phyloP scores from a whole-genome alignment of 2,113 vertebrate genomes.

The Corydoras sp. region DNA sequence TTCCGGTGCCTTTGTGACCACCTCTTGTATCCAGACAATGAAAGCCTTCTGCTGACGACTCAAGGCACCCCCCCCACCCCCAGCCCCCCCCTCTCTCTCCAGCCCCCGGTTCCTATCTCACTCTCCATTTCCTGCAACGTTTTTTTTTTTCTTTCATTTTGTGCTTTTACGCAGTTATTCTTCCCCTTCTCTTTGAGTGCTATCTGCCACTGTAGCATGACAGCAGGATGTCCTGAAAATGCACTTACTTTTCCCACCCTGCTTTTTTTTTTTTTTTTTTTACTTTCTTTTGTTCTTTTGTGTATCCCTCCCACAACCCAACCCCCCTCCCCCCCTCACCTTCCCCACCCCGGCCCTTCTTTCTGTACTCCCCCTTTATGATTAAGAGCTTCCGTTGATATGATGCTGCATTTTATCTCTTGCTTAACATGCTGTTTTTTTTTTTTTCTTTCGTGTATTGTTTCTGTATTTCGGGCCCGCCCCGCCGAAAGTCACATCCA shows the following conservation, averaged over 20 bases:
- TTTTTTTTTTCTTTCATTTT: slow-evolving; percentile 21
- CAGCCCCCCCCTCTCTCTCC: slow-evolving; percentile 32
- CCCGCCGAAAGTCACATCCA: slow-evolving; percentile 48
- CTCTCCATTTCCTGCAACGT: slow-evolving; percentile 8
- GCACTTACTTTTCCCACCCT: background rate
- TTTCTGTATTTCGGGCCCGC: slow-evolving; percentile 43
- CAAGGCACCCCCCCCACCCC: slow-evolving; percentile 44
- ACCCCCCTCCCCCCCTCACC: no score
- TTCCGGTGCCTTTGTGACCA: slow-evolving; percentile 79
- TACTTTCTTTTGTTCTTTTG: slow-evolving; percentile 10
- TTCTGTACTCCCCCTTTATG: slow-evolving; percentile 56
- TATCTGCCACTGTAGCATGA: slow-evolving; percentile 5
- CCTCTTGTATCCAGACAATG: slow-evolving; percentile 71
- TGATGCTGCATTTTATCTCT: slow-evolving; percentile 39
- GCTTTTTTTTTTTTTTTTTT: background rate
- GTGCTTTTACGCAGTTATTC: slow-evolving; percentile 24
- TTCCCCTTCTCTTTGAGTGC: slow-evolving; percentile 17
- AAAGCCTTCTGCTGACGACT: slow-evolving; percentile 67
- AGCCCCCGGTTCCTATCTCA: slow-evolving; percentile 1
- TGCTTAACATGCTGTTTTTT: background rate
- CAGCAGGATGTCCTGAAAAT: slow-evolving; percentile 7
- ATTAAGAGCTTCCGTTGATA: slow-evolving; percentile 19
- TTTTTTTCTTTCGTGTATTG: slow-evolving; percentile 22
- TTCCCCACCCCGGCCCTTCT: slow-evolving; percentile 1
- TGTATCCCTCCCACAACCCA: background rate